phyloP scores from a whole-genome alignment of 1,140 invertebrate genomes.

The Schmidtea mediterranea region DNA sequence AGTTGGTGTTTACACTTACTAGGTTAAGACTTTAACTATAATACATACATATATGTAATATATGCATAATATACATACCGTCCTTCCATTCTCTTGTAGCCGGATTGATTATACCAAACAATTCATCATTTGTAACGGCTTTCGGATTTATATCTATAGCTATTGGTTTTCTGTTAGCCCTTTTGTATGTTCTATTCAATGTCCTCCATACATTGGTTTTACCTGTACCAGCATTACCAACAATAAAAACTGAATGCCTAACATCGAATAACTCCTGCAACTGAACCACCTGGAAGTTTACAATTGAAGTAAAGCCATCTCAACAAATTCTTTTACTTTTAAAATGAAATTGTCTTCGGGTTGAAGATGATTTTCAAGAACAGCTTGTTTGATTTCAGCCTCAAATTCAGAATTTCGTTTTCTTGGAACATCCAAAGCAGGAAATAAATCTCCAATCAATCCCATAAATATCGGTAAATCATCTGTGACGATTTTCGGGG shows the following conservation, averaged over 20 bases:
- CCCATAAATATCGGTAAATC: constrained; percentile 88
- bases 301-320: too few species aligned
- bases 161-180: constrained; percentile 50
- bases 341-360: constrained; percentile 70
- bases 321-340: too few species aligned
- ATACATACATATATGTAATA: too few species aligned
- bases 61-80: too few species aligned
- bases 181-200: constrained; percentile 61
- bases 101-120: constrained; percentile 90
- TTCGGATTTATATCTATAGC: constrained; percentile 78
- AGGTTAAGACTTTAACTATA: too few species aligned
- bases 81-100: constrained; percentile 89
- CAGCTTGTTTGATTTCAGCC: constrained; percentile 63
- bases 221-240: constrained; percentile 71
- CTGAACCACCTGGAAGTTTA: constrained; percentile 45
- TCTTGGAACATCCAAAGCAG: constrained; percentile 66
- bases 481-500: constrained; percentile 77
- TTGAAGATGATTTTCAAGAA: constrained; percentile 57
- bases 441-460: constrained; percentile 74
- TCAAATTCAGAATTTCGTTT: constrained; percentile 78
- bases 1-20: too few species aligned
- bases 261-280: constrained; percentile 74
- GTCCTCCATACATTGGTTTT: constrained; percentile 87
- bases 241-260: constrained; percentile 75
- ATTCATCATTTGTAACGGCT: constrained; percentile 79